These are phyloP conservation scores for Tupaia chinensis DNA, from an alignment of 2,113 vertebrate species.

Conservation along the genomic window DNA sequence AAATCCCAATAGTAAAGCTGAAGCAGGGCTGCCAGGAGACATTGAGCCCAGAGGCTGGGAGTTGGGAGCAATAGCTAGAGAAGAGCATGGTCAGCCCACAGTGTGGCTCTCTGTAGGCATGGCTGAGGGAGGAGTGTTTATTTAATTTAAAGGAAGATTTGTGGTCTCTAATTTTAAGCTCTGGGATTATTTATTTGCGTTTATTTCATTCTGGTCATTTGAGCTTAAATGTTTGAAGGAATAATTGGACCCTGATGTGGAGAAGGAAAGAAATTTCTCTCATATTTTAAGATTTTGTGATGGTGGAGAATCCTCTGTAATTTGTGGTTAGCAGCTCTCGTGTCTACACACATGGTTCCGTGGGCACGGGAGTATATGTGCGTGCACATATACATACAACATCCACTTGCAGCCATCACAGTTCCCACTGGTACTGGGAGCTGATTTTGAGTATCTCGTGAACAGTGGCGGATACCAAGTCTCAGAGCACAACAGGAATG, in stretches of 20 bases:
- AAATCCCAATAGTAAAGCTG: background rate
- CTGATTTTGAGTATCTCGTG: background rate
- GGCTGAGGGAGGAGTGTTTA: background rate
- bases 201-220: conserved; percentile 67
- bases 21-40: background rate
- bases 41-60: background rate
- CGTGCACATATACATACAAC: fast-evolving
- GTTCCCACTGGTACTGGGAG: background rate
- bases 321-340: background rate
- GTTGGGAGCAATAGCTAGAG: background rate
- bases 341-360: fast-evolving
- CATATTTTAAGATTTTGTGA: background rate
- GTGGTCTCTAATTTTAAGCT: conserved; percentile 19
- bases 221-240: conserved; percentile 68
- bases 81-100: background rate
- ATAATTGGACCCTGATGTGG: conserved; percentile 39
- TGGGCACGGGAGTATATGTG: background rate
- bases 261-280: conserved; percentile 24
- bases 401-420: background rate
- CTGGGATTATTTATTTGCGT: conserved; percentile 52
- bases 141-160: conserved; percentile 55
- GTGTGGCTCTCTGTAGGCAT: background rate
- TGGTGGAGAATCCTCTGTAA: background rate
- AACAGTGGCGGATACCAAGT: background rate
- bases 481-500: background rate